Evolutionary conservation across 2,797 vertebrate species (phyloP), one percentile per base, ranked within the genome.

Genomic region (Percopsis omiscomaycus): DNA sequence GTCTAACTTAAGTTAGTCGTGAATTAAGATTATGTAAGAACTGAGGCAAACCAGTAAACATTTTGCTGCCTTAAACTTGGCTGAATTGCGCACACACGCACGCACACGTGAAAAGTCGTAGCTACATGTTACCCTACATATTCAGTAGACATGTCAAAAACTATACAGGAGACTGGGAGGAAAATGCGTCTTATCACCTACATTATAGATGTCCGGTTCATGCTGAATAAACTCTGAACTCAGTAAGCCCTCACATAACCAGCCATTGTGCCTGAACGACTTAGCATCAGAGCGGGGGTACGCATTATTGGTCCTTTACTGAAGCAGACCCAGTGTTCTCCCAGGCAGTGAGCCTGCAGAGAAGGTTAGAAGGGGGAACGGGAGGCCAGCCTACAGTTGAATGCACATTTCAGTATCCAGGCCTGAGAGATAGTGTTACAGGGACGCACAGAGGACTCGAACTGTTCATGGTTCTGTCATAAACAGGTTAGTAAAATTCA

Each of bases 371-470:
- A 66, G 71, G 75, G 74, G 74, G 48, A 60, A 46, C 71, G 64
- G 78, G 80, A 84, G 72, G 59, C 61, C 75, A 77, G 79, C 76
- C 86, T 83, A 86, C 76, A 82, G 70, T 72, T 86, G 90, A 90
- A 90, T 92, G 90, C 91, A 91, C 88, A 91, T 92, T 91, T 89
- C 81, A 78, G 68, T 79, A 82, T 79, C 79, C 69, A 59, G 70
- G 66, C 70, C 73, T 47, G 56, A 62, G 45, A 82, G 79, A 65
- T 92, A 77, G 61, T 50, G 77, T 92, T 93, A 89, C 90, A 86
- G 77, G 73, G 63, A 80, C 80, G 81, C 66, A 58, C 73, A 64
- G 81, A 57, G 29, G 72, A 77, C 55, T 59, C 56, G 37, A 54
- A 74, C 81, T 73, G 71, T 61, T 61, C 53, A 59, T 49, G 50